phyloP scores from a whole-genome alignment of 2,797 vertebrate species.

The Orestias chungarensis region DNA sequence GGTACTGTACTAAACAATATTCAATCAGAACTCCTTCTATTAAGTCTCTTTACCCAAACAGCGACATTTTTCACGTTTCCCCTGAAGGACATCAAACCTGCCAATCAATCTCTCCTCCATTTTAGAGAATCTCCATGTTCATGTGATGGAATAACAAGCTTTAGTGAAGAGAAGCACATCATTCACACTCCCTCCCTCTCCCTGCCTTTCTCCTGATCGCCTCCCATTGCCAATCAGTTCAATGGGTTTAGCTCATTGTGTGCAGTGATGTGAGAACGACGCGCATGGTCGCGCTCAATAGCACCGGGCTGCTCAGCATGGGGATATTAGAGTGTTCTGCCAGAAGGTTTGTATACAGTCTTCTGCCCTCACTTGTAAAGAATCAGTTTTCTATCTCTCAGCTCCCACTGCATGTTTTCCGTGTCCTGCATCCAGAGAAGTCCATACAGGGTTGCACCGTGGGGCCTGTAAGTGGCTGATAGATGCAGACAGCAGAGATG shows the following conservation, averaged over 20 bases:
- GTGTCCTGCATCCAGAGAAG: conserved; percentile 43
- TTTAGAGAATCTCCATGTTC: conserved; percentile 52
- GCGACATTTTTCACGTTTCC: conserved; percentile 24
- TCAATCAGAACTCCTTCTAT: not conserved
- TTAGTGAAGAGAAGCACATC: conserved; percentile 47
- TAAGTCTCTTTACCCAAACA: not conserved
- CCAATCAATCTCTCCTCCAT: conserved; percentile 28
- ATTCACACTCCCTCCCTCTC: conserved; percentile 34
- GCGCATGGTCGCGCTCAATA: conserved; percentile 71
- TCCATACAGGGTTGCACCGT: conserved; percentile 29
- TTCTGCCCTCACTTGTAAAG: conserved; percentile 76
- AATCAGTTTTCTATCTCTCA: conserved; percentile 72
- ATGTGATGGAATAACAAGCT: conserved; percentile 65
- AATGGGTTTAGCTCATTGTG: conserved; percentile 65
- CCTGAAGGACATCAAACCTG: conserved; percentile 17
- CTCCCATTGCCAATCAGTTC: conserved; percentile 68
- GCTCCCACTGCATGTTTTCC: conserved; percentile 34
- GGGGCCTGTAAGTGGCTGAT: conserved; percentile 43
- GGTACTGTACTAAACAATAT: not conserved
- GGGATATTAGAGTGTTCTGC: conserved; percentile 75
- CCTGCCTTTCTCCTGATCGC: conserved; percentile 39
- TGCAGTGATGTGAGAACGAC: conserved; percentile 70
- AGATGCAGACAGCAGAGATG: conserved; percentile 49
- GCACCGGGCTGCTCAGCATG: conserved; percentile 67
- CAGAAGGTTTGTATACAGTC: conserved; percentile 68